A percentile compares a stretch with the other conserved stretches of the same genome.
phyloP scores from a whole-genome alignment of 1,140 invertebrate species.

The Papilio polytes region DNA sequence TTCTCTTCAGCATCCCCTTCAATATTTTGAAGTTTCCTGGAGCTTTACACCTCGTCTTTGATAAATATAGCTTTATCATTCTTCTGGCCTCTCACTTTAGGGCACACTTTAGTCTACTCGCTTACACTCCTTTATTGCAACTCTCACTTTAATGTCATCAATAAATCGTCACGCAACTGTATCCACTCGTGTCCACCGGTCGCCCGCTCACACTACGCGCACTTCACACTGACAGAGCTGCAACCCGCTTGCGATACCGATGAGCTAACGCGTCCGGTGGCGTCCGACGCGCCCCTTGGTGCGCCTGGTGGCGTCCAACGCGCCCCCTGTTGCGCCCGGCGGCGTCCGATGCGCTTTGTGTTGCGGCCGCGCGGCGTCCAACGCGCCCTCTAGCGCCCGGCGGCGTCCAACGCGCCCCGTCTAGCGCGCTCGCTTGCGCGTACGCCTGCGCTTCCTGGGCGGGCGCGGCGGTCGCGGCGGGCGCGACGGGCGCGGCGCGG shows the following conservation, averaged over 20 bases:
- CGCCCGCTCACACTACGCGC: conserved; percentile 31
- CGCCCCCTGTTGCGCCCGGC: no score
- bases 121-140: background rate
- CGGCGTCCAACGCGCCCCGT: no score
- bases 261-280: background rate
- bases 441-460: no score
- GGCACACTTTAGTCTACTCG: background rate
- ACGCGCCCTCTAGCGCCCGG: no score
- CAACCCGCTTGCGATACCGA: background rate
- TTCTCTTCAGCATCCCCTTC: background rate
- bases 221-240: background rate
- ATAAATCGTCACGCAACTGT: background rate
- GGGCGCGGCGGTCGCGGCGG: conserved; percentile 25
- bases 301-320: no score
- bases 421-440: no score
- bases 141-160: no score
- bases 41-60: background rate
- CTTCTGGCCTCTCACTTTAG: background rate
- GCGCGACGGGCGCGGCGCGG: no score
- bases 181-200: conserved; percentile 26
- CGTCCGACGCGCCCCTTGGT: background rate
- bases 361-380: no score
- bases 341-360: no score
- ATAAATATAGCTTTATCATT: background rate
- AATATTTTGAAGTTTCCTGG: no score